phyloP scores from a whole-genome alignment of 2,797 vertebrate species.

The Cossypha caffra region DNA sequence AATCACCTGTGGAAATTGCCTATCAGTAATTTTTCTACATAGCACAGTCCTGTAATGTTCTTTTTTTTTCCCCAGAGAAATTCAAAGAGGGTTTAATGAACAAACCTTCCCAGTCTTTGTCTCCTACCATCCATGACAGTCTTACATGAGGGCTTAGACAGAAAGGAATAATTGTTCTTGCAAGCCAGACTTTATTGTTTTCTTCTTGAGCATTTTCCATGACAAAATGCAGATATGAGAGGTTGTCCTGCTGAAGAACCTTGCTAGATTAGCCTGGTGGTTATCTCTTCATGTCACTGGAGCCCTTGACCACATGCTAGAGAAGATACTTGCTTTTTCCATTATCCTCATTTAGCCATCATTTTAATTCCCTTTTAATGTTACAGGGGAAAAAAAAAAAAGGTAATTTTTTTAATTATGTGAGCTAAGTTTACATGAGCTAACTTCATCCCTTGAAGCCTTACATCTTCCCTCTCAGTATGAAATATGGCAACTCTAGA shows the following conservation, averaged over 20 bases:
- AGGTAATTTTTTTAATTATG: accelerated
- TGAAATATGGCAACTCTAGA: not conserved
- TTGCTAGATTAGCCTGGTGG: not conserved
- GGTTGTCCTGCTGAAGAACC: not conserved
- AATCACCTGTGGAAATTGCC: not conserved
- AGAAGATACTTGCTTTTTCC: not conserved
- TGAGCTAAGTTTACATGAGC: not conserved
- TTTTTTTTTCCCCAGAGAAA: not conserved
- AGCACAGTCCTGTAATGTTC: not conserved
- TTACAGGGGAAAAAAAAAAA: not conserved
- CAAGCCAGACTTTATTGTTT: not conserved
- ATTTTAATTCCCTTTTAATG: not conserved
- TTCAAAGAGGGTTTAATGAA: not conserved
- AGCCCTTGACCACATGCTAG: not conserved
- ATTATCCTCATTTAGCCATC: not conserved
- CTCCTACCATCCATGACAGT: not conserved
- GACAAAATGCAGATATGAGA: accelerated
- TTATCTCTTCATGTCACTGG: not conserved
- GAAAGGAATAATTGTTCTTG: not conserved
- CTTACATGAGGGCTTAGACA: not conserved
- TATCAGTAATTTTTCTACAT: not conserved
- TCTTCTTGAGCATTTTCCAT: not conserved
- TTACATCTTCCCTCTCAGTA: not conserved
- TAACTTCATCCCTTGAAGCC: not conserved
- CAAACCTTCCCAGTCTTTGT: not conserved